Percentiles rank a stretch among this genome's conserved stretches.
phyloP scores from a whole-genome alignment of 2,113 vertebrate species.

The Clarias magur region DNA sequence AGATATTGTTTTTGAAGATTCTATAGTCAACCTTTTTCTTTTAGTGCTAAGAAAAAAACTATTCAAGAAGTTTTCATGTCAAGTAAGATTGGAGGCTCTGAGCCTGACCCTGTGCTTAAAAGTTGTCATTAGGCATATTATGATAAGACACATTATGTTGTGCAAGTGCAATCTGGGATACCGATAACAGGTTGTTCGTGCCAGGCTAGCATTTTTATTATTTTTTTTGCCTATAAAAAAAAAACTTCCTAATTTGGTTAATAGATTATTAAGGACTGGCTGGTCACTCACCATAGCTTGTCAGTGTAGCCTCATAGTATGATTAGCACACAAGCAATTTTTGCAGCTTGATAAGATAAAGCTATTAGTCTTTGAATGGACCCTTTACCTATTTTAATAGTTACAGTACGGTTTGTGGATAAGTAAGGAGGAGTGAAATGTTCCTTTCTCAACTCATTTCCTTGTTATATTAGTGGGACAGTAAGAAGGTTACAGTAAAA shows the following conservation, averaged over 20 bases:
- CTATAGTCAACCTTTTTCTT: not conserved
- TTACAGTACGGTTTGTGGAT: slow-evolving; percentile 64
- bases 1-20: not conserved
- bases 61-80: not conserved
- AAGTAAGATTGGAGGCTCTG: not conserved
- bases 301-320: slow-evolving; percentile 51
- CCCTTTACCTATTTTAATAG: slow-evolving; percentile 49
- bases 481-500: not conserved
- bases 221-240: not conserved
- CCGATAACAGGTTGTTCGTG: slow-evolving; percentile 3
- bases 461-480: not conserved
- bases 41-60: not conserved
- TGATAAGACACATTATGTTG: slow-evolving; percentile 8
- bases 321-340: slow-evolving; percentile 55
- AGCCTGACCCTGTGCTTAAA: not conserved
- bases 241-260: slow-evolving; percentile 15
- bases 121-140: slow-evolving; percentile 25
- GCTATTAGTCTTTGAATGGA: slow-evolving; percentile 62
- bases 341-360: slow-evolving; percentile 62
- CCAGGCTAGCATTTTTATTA: not conserved
- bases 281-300: slow-evolving; percentile 9
- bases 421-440: slow-evolving; percentile 56
- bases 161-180: not conserved
- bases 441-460: slow-evolving; percentile 59
- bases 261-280: slow-evolving; percentile 22